Conservation (phyloP, 2,113 vertebrate species). For the Rhabdomys dilectus region DNA sequence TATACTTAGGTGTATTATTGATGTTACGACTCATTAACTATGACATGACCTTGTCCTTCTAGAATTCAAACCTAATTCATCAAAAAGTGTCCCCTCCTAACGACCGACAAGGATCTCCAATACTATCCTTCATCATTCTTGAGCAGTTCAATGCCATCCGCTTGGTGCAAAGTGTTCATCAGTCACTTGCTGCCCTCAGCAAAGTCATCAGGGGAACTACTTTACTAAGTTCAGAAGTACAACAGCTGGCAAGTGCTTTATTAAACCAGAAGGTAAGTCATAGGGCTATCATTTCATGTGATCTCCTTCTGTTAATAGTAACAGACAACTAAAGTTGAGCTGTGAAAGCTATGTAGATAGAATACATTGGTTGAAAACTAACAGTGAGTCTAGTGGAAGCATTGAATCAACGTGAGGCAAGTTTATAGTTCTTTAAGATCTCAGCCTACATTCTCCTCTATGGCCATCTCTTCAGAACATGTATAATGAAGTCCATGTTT, state of each 20-base stretch:
- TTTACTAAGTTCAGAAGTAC: constrained; percentile 93
- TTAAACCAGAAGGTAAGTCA: constrained; percentile 96
- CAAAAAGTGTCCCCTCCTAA: constrained; percentile 93
- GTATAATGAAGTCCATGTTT: neutral
- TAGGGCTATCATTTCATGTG: neutral
- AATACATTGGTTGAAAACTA: neutral
- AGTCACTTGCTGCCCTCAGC: constrained; percentile 96
- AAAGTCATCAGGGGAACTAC: constrained; percentile 97
- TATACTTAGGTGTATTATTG: neutral
- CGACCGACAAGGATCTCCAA: constrained; percentile 92
- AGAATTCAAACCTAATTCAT: constrained; percentile 97
- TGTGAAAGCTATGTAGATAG: neutral
- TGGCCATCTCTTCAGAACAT: neutral
- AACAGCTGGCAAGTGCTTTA: constrained; percentile 93
- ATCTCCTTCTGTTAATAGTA: neutral
- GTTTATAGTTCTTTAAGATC: neutral
- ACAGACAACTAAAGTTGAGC: neutral
- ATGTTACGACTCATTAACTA: neutral
- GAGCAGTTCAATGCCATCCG: constrained; percentile 95
- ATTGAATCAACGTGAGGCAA: neutral
- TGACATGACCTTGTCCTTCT: constrained; percentile 50
- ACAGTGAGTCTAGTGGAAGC: neutral
- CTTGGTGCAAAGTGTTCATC: constrained; percentile 95
- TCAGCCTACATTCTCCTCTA: neutral
- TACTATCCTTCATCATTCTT: constrained; percentile 93